Evolutionary conservation across 1,140 invertebrate genomes (phyloP), one percentile per base, ranked within the genome.

Genomic region (Orchesella cincta): DNA sequence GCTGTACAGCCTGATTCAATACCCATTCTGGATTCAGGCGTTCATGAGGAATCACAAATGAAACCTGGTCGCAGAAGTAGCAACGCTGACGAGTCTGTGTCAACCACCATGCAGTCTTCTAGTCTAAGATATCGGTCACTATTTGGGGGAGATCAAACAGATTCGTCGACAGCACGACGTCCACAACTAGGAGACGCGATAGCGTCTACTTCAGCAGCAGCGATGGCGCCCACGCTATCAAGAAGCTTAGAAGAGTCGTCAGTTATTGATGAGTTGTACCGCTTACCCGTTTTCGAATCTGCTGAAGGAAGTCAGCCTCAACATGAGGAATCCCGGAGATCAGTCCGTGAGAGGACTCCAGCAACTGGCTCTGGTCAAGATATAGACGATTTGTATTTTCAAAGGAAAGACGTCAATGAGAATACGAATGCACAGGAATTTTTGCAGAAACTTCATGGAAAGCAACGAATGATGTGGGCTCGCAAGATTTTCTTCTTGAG

Each of bases 401-500:
- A 57, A 23, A 16, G n/a, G 54, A 57, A n/a, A 23, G 62, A 67
- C 29, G 62, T 67, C 31, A 67, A 67, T n/a, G 62, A 67, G 33
- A 67, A 67, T n/a, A 29, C 5, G 33, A 29, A 29, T 29, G 8
- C 62, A 31, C 26, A 67, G 8, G 28, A 67, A 74, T 73, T 77
- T 52, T 23, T 77, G 14, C 34, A 36, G 12, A 26, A 54, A 46
- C n/a, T 64, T 16, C 52, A 74, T 18, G 76, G 76, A 46, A 77
- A 62, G 39, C 35, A 74, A 29, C 23, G 62, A 51, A 23, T 77
- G 23, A 51, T 54, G 16, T 77, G 71, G 71, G 76, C 76, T n/a
- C 46, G 76, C 23, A 77, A 74, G 29, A 28, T 77, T 12, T 74
- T 77, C 29, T 77, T 77, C 23, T 26, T 74, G 3, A 74, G 72